Conservation (phyloP, 2,888 invertebrate genomes). For the Emmelina monodactyla region DNA sequence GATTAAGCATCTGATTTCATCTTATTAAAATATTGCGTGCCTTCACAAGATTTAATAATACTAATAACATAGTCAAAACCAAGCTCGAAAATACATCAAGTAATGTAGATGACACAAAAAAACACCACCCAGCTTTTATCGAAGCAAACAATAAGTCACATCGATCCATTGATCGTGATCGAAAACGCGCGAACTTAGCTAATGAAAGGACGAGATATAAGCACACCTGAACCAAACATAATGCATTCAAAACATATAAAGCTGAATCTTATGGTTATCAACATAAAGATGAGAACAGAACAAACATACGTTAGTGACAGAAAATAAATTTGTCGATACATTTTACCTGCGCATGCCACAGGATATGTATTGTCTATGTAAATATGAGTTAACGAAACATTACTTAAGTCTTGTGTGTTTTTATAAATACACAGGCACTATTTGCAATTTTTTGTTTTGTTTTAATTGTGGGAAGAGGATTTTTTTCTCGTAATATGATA, state of each 20-base stretch:
- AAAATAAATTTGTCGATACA: background rate
- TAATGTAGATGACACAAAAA: slow-evolving; percentile 23
- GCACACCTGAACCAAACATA: slow-evolving; percentile 39
- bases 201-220: slow-evolving; percentile 60
- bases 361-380: too few relatives aligned
- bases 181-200: slow-evolving; percentile 62
- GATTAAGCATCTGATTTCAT: slow-evolving; percentile 1
- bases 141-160: slow-evolving; percentile 59
- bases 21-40: background rate
- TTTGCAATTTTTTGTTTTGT: too few relatives aligned
- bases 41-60: background rate
- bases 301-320: background rate
- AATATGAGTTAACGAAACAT: too few relatives aligned
- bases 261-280: slow-evolving; percentile 15
- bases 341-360: background rate
- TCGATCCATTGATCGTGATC: slow-evolving; percentile 58
- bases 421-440: too few relatives aligned
- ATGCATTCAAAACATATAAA: slow-evolving; percentile 5
- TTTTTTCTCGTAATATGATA: too few relatives aligned
- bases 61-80: slow-evolving; percentile 17
- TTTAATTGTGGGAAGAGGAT: too few relatives aligned
- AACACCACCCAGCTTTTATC: slow-evolving; percentile 51
- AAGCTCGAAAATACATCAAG: slow-evolving; percentile 9
- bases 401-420: too few relatives aligned
- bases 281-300: slow-evolving; percentile 7